Evolutionary conservation across 2,888 invertebrate genomes (phyloP).

Genomic region (Beris morrisii): DNA sequence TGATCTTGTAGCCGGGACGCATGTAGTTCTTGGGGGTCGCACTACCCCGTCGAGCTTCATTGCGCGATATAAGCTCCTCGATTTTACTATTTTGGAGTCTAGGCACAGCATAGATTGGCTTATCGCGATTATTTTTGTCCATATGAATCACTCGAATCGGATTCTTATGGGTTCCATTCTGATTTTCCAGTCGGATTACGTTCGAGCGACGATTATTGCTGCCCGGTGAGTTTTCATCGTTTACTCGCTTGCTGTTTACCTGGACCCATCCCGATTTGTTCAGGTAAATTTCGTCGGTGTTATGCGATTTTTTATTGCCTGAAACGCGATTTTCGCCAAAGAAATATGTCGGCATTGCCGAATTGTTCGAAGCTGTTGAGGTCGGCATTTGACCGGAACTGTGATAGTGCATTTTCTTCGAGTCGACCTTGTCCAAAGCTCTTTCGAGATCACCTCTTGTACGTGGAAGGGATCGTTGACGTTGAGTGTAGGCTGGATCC

Average conservation of each 20-base stretch:
- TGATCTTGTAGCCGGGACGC: constrained; percentile 52
- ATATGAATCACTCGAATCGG: constrained; percentile 48
- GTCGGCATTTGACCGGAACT: constrained; percentile 43
- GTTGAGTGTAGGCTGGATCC: constrained; percentile 46
- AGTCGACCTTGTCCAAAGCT: constrained; percentile 44
- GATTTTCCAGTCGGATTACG: constrained; percentile 44
- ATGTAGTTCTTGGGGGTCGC: constrained; percentile 40
- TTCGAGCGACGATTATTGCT: constrained; percentile 44
- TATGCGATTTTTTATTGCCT: constrained; percentile 23
- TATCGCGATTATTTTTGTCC: constrained; percentile 44
- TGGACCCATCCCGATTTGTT: constrained; percentile 60
- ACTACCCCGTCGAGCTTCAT: constrained; percentile 45
- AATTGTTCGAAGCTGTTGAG: constrained; percentile 32
- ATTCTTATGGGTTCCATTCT: constrained; percentile 45
- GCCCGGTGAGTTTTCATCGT: constrained; percentile 48
- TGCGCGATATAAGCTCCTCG: constrained; percentile 55
- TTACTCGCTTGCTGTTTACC: constrained; percentile 53
- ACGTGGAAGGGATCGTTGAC: constrained; percentile 5
- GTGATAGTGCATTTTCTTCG: constrained; percentile 55
- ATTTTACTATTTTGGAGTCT: constrained; percentile 52
- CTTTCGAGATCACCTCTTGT: constrained; percentile 43
- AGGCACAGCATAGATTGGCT: constrained; percentile 43
- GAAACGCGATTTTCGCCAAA: constrained; percentile 50
- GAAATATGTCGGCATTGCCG: constrained; percentile 52
- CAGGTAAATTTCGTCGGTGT: constrained; percentile 53